Percentiles rank a stretch among this genome's conserved stretches.
Conservation (phyloP, 1,140 invertebrate genomes). For the Drosophila sp. region DNA sequence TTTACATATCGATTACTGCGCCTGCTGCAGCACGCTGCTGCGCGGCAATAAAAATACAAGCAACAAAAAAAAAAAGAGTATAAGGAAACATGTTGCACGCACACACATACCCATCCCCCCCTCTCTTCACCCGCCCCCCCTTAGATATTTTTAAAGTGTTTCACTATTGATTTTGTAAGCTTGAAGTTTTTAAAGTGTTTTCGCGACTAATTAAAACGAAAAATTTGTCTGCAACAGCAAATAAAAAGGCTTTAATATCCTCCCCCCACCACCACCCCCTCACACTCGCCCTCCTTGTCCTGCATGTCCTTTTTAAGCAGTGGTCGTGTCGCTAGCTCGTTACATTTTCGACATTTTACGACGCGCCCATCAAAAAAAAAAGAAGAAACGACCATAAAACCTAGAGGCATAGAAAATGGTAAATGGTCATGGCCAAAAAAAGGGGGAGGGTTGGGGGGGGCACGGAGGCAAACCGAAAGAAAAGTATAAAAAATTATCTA, state of each 20-base stretch:
- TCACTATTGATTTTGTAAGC: slow-evolving; percentile 30
- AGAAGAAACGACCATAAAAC: slow-evolving; percentile 45
- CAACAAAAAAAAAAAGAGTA: neutral
- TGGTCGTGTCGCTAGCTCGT: slow-evolving; percentile 63
- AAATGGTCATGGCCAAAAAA: slow-evolving; percentile 40
- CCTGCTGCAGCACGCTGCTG: slow-evolving; percentile 35
- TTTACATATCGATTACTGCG: slow-evolving; percentile 79
- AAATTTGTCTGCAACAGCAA: slow-evolving; percentile 59
- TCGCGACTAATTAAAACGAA: slow-evolving; percentile 63
- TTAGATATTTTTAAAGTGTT: slow-evolving; percentile 43
- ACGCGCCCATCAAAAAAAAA: slow-evolving; percentile 49
- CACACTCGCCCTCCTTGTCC: too few relatives aligned
- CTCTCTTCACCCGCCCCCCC: slow-evolving; percentile 19
- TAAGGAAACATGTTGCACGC: slow-evolving; percentile 62
- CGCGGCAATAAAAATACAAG: slow-evolving; percentile 58
- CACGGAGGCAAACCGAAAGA: slow-evolving; percentile 7
- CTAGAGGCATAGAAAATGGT: slow-evolving; percentile 49
- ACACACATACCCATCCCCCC: slow-evolving; percentile 21
- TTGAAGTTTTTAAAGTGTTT: slow-evolving; percentile 46
- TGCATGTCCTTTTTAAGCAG: neutral
- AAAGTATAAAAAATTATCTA: slow-evolving; percentile 79
- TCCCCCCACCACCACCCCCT: neutral
- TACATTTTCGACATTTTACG: slow-evolving; percentile 72
- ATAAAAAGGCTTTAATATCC: slow-evolving; percentile 70
- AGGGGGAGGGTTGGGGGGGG: slow-evolving; percentile 5